Evolutionary conservation across 2,888 invertebrate genomes (phyloP).

Genomic region (Taphrorychus bicolor): DNA sequence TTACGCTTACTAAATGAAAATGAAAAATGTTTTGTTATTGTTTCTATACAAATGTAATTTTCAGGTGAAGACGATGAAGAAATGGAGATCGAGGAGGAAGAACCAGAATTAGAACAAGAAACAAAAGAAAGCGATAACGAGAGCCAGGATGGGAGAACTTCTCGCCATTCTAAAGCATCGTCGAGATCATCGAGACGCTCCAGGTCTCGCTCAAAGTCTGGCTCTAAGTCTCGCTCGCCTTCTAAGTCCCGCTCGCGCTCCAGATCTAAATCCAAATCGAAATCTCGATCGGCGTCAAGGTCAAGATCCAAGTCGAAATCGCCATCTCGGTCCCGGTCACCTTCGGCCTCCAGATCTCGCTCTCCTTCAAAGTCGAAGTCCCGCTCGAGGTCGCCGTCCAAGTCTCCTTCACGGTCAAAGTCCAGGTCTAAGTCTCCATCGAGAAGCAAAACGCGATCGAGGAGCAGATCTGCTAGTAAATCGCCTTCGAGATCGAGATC

Average conservation of each 20-base stretch:
- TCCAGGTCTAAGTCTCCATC: constrained; percentile 54
- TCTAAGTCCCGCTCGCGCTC: constrained; percentile 51
- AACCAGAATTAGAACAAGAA: constrained; percentile 55
- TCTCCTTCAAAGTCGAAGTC: constrained; percentile 47
- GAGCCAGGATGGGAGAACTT: constrained; percentile 49
- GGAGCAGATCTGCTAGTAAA: constrained; percentile 42
- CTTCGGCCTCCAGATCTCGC: constrained; percentile 49
- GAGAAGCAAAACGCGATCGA: constrained; percentile 39
- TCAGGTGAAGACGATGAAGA: constrained; percentile 68
- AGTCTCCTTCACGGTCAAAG: constrained; percentile 42
- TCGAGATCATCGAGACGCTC: constrained; percentile 58
- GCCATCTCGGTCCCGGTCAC: constrained; percentile 54
- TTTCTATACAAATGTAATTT: neutral
- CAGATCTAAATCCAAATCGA: constrained; percentile 57
- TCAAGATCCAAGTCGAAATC: constrained; percentile 55
- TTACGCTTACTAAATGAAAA: too few species aligned
- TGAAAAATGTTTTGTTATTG: too few species aligned
- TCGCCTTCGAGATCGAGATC: constrained; percentile 44
- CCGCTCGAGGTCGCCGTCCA: constrained; percentile 50
- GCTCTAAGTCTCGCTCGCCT: constrained; percentile 52
- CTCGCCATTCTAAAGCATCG: constrained; percentile 52
- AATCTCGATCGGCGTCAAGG: constrained; percentile 55
- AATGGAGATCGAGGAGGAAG: constrained; percentile 62
- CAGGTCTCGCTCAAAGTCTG: constrained; percentile 50
- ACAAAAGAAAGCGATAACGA: constrained; percentile 54